A percentile compares a stretch with the other conserved stretches of the same genome.
Evolutionary conservation across 2,113 vertebrate genomes (phyloP).

Genomic region (Anthoscopus minutus): DNA sequence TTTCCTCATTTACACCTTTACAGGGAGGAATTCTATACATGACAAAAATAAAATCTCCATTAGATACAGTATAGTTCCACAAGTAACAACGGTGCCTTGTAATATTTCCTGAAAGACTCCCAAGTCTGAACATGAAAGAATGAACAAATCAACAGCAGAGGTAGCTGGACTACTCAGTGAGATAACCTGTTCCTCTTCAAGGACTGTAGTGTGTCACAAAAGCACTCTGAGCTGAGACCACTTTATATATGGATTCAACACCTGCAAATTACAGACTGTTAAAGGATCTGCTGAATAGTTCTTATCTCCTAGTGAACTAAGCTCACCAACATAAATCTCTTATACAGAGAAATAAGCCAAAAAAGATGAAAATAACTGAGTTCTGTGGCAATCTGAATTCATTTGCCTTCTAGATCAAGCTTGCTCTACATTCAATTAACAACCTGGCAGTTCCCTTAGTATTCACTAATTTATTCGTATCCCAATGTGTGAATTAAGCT

Average conservation of each 20-base stretch:
- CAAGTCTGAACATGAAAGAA: not conserved
- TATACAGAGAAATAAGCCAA: not conserved
- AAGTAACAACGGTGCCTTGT: not conserved
- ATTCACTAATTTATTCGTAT: not conserved
- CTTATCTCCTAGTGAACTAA: not conserved
- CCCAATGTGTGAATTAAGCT: not conserved
- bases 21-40: constrained; percentile 86
- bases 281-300: not conserved
- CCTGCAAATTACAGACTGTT: not conserved
- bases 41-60: not conserved
- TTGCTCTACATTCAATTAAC: not conserved
- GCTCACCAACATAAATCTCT: not conserved
- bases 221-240: not conserved
- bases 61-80: not conserved
- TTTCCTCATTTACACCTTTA: constrained; percentile 91
- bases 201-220: not conserved
- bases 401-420: not conserved
- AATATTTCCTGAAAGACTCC: not conserved
- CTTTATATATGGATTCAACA: not conserved
- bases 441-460: not conserved
- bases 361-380: not conserved
- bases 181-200: not conserved
- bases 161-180: not conserved
- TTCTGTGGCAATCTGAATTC: not conserved
- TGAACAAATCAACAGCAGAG: not conserved